phyloP scores from a whole-genome alignment of 1,140 invertebrate species.

The Ceratina japonica region DNA sequence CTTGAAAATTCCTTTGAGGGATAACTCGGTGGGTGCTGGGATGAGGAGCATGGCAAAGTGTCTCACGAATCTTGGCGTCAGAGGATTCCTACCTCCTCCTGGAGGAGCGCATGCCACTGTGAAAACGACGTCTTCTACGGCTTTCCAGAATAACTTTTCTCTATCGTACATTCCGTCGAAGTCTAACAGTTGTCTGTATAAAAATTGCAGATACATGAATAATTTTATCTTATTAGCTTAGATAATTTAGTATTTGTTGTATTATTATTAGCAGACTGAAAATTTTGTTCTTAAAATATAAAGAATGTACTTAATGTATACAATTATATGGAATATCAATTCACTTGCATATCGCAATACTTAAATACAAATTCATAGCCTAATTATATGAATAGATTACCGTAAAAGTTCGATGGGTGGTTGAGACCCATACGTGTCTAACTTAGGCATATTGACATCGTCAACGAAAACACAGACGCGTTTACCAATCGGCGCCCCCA shows the following conservation, averaged over 20 bases:
- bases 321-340: slow-evolving; percentile 52
- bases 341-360: too few relatives aligned
- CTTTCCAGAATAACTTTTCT: slow-evolving; percentile 92
- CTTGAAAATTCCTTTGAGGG: slow-evolving; percentile 90
- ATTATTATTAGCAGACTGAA: background rate
- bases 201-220: background rate
- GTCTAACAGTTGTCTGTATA: slow-evolving; percentile 87
- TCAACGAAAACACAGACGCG: slow-evolving; percentile 93
- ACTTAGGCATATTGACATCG: slow-evolving; percentile 94
- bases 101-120: slow-evolving; percentile 92
- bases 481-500: slow-evolving; percentile 92
- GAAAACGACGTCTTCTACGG: slow-evolving; percentile 91
- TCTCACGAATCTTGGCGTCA: slow-evolving; percentile 90
- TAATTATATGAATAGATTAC: slow-evolving; percentile 71
- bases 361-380: too few relatives aligned
- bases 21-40: slow-evolving; percentile 86
- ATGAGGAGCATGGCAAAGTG: slow-evolving; percentile 91
- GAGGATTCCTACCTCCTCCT: slow-evolving; percentile 91
- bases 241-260: too few relatives aligned
- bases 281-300: background rate
- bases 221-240: background rate
- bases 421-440: slow-evolving; percentile 92
- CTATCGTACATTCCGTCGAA: slow-evolving; percentile 91
- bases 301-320: background rate
- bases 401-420: slow-evolving; percentile 93